These are phyloP conservation scores for Eidolon dupreanum DNA, from an alignment of 2,797 vertebrate genomes.

Conservation along the genomic window DNA sequence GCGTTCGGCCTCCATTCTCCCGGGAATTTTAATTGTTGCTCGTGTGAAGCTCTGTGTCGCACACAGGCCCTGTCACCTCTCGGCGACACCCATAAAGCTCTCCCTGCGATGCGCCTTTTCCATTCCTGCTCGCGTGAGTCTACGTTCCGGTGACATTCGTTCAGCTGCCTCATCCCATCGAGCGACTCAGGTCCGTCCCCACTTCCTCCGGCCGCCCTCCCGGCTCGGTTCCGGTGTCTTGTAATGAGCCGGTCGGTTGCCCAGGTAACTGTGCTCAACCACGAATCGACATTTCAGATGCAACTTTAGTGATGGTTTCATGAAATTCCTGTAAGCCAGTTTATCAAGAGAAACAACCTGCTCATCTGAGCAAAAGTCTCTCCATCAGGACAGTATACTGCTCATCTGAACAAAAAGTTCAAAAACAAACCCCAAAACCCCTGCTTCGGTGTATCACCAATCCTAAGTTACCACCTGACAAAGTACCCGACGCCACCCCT, in stretches of 20 bases:
- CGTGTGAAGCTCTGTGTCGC: too few species aligned
- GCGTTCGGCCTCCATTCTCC: too few species aligned
- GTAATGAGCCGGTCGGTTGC: neutral
- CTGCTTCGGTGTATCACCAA: rapidly evolving
- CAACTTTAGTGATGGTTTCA: neutral
- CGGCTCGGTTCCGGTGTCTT: neutral
- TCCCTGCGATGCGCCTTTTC: rapidly evolving
- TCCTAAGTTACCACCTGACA: neutral
- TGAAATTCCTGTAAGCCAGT: neutral
- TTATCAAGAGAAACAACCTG: neutral
- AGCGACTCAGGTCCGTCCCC: rapidly evolving
- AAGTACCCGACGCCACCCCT: too few species aligned
- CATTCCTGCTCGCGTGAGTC: rapidly evolving
- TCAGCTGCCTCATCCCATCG: neutral
- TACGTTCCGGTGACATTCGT: neutral
- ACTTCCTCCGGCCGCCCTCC: too few species aligned
- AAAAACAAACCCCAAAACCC: neutral
- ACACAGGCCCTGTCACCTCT: too few species aligned
- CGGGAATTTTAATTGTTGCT: too few species aligned
- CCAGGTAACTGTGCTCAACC: neutral
- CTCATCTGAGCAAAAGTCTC: neutral
- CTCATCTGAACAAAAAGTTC: neutral
- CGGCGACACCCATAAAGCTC: too few species aligned
- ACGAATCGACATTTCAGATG: neutral
- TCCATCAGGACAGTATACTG: rapidly evolving